phyloP scores from a whole-genome alignment of 2,113 vertebrate species.

The Thunnus thynnus region DNA sequence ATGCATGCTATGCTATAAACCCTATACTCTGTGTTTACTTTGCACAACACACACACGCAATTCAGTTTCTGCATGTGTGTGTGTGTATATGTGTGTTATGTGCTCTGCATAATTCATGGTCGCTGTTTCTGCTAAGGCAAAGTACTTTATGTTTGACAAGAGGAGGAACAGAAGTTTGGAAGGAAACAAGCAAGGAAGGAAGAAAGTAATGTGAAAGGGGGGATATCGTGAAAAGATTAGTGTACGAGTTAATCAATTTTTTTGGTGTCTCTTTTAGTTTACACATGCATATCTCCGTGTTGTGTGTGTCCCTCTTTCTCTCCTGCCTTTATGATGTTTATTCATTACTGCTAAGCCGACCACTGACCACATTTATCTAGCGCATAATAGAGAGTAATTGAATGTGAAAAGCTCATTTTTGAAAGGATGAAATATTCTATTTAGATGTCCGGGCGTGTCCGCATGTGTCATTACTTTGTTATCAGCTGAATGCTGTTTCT shows the following conservation, averaged over 20 bases:
- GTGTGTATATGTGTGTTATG: slow-evolving; percentile 44
- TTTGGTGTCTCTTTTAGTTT: slow-evolving; percentile 34
- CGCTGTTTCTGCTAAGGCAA: slow-evolving; percentile 48
- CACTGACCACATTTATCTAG: slow-evolving; percentile 64
- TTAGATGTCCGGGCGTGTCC: slow-evolving; percentile 76
- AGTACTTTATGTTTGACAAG: slow-evolving; percentile 69
- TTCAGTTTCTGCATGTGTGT: slow-evolving; percentile 12
- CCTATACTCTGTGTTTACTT: slow-evolving; percentile 68
- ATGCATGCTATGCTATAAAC: slow-evolving; percentile 64
- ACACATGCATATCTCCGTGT: slow-evolving; percentile 24
- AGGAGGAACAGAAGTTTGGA: slow-evolving; percentile 43
- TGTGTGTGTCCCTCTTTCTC: slow-evolving; percentile 13
- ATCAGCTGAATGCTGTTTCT: slow-evolving; percentile 79
- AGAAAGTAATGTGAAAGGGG: slow-evolving; percentile 36
- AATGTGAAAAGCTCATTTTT: slow-evolving; percentile 81
- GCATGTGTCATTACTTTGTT: slow-evolving; percentile 80
- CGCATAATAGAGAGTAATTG: slow-evolving; percentile 75
- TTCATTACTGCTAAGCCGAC: slow-evolving; percentile 58
- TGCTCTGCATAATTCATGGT: slow-evolving; percentile 76
- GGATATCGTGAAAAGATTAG: background rate
- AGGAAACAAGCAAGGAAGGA: slow-evolving; percentile 47
- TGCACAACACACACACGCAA: slow-evolving; percentile 44
- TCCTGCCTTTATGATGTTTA: slow-evolving; percentile 52
- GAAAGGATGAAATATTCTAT: slow-evolving; percentile 69
- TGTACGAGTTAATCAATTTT: slow-evolving; percentile 42